phyloP scores from a whole-genome alignment of 2,797 vertebrate species.

The Catamblyrhynchus diadema region DNA sequence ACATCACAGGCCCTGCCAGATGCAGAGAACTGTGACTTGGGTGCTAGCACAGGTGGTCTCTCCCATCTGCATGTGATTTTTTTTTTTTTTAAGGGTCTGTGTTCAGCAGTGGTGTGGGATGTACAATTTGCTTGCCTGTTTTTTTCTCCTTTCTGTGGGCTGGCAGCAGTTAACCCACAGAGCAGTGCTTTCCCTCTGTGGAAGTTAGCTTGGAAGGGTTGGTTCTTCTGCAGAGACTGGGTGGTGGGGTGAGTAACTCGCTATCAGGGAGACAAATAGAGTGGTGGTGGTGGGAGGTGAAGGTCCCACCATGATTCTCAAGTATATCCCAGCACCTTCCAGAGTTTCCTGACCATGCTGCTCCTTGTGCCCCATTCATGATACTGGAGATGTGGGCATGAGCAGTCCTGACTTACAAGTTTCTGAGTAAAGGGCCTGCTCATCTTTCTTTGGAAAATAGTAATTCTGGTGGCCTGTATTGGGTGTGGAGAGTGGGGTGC shows the following conservation, averaged over 20 bases:
- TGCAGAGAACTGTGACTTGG: neutral
- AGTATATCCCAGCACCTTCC: neutral
- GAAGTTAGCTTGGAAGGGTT: neutral
- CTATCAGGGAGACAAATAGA: neutral
- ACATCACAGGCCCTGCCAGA: neutral
- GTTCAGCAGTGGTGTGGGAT: neutral
- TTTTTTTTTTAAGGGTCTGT: neutral
- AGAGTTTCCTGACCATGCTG: neutral
- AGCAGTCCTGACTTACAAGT: neutral
- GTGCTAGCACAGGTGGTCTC: neutral
- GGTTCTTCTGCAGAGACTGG: neutral
- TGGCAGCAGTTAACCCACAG: neutral
- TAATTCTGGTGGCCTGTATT: neutral
- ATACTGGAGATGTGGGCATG: neutral
- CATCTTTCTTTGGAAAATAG: neutral
- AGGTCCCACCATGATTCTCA: neutral
- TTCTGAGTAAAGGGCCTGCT: neutral
- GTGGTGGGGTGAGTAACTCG: neutral
- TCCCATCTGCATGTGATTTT: neutral
- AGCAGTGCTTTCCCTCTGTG: neutral
- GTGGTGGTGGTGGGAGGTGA: neutral
- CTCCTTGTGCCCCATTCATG: accelerated
- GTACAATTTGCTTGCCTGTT: neutral
- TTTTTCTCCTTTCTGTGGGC: neutral
- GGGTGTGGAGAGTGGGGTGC: neutral